Evolutionary conservation across 2,113 vertebrate genomes (phyloP).

Genomic region (Chaenogobius annularis): DNA sequence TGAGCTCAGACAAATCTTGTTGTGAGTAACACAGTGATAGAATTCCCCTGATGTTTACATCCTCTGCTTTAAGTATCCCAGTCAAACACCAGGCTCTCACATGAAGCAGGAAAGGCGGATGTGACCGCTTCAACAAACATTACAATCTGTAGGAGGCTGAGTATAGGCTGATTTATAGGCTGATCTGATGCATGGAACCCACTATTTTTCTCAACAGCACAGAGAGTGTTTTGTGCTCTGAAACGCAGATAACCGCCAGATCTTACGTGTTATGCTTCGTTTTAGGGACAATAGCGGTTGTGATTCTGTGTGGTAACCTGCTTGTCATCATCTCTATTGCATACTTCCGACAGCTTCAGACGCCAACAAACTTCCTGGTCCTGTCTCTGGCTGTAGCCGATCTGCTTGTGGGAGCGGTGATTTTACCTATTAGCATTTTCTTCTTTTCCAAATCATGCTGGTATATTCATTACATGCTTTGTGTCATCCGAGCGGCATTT

Average conservation of each 20-base stretch:
- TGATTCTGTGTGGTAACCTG: constrained; percentile 25
- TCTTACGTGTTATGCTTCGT: background rate
- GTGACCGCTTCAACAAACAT: too few species aligned
- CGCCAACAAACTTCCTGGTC: constrained; percentile 34
- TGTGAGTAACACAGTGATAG: too few species aligned
- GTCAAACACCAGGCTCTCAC: too few species aligned
- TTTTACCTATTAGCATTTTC: constrained; percentile 21
- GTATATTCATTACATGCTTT: constrained; percentile 25
- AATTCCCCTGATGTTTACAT: too few species aligned
- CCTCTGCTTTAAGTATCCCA: too few species aligned
- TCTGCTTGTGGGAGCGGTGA: constrained; percentile 18
- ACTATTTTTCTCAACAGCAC: too few species aligned
- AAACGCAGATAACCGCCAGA: background rate
- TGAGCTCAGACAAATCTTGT: too few species aligned
- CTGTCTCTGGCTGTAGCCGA: constrained; percentile 37
- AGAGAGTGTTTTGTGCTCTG: background rate
- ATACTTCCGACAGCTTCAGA: constrained; percentile 39
- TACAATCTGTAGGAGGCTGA: too few species aligned
- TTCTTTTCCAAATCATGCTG: constrained; percentile 23
- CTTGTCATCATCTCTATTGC: constrained; percentile 16
- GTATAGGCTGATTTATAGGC: too few species aligned
- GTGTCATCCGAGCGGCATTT: constrained; percentile 18
- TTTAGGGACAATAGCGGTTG: background rate
- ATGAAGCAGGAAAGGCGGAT: too few species aligned
- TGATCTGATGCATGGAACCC: too few species aligned